These are phyloP conservation scores for Clarias platycephalus DNA, from an alignment of 2,797 vertebrate genomes.

Conservation along the genomic window DNA sequence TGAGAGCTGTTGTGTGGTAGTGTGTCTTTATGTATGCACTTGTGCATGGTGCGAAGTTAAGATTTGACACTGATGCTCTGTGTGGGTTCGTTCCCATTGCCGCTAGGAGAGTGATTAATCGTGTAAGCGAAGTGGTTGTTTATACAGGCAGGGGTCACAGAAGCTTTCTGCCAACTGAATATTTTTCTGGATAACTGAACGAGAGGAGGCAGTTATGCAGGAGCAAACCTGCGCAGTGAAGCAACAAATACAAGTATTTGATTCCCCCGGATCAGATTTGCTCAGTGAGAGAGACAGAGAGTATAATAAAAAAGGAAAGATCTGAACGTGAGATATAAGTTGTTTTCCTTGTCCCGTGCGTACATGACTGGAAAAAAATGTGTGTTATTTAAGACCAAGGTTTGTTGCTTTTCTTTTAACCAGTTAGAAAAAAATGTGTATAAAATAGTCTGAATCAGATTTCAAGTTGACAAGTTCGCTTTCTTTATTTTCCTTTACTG, in stretches of 20 bases:
- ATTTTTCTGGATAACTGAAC: conserved; percentile 53
- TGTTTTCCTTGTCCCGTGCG: conserved; percentile 47
- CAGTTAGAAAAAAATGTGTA: conserved; percentile 41
- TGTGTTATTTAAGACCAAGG: conserved; percentile 31
- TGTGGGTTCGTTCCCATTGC: conserved; percentile 37
- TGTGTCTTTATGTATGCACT: conserved; percentile 38
- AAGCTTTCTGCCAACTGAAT: conserved; percentile 49
- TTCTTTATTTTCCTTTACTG: conserved; percentile 9
- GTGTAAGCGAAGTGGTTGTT: conserved; percentile 55
- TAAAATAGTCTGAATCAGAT: conserved; percentile 47
- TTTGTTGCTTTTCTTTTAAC: conserved; percentile 40
- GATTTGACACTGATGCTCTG: conserved; percentile 32
- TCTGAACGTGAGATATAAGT: conserved; percentile 45
- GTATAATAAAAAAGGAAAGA: conserved; percentile 32
- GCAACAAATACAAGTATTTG: conserved; percentile 40
- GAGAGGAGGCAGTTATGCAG: conserved; percentile 34
- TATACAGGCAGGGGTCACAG: conserved; percentile 53
- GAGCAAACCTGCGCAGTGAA: conserved; percentile 39
- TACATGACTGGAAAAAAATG: conserved; percentile 39
- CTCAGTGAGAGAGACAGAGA: conserved; percentile 30
- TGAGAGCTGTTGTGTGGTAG: conserved; percentile 34
- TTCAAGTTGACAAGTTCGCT: conserved; percentile 30
- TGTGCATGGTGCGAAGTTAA: conserved; percentile 25
- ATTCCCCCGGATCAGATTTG: conserved; percentile 39
- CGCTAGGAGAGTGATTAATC: conserved; percentile 52